Percentiles rank a stretch among this genome's conserved stretches.
Conservation (phyloP, 92 coral and sea anemone species). For the Bergia puertoricense region DNA sequence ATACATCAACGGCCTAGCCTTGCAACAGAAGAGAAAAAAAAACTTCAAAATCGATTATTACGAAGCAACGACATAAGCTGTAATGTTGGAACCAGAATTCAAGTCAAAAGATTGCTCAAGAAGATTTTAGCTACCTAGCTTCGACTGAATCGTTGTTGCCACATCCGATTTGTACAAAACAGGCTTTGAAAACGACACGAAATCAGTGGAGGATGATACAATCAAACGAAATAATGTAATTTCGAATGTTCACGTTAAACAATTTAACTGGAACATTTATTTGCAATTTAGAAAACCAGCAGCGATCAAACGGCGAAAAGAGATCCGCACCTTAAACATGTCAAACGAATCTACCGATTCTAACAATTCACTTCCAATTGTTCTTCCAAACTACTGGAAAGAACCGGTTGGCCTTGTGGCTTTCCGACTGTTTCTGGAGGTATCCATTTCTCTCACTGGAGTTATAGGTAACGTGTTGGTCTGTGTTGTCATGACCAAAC, state of each 20-base stretch:
- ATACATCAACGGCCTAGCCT: background rate
- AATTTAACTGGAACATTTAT: background rate
- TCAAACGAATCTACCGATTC: background rate
- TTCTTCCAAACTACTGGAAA: background rate
- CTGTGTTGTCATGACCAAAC: conserved; percentile 49
- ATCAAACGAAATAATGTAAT: background rate
- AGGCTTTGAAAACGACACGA: background rate
- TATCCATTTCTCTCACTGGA: conserved; percentile 38
- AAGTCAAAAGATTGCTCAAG: background rate
- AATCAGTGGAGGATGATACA: too few species aligned
- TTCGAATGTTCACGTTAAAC: background rate
- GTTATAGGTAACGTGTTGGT: conserved; percentile 55
- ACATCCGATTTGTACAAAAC: background rate
- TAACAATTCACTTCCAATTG: background rate
- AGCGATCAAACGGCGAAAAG: background rate
- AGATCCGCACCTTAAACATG: background rate
- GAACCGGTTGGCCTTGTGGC: background rate
- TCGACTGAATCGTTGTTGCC: background rate
- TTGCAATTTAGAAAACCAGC: background rate
- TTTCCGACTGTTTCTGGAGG: conserved; percentile 29
- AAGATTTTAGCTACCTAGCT: background rate
- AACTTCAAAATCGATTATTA: background rate
- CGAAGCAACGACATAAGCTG: background rate
- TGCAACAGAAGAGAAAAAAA: too few species aligned
- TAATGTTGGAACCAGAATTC: background rate